Percentiles rank a stretch among this genome's conserved stretches.
These are phyloP conservation scores for Smithornis capensis DNA, from an alignment of 2,113 vertebrate species.

Conservation along the genomic window DNA sequence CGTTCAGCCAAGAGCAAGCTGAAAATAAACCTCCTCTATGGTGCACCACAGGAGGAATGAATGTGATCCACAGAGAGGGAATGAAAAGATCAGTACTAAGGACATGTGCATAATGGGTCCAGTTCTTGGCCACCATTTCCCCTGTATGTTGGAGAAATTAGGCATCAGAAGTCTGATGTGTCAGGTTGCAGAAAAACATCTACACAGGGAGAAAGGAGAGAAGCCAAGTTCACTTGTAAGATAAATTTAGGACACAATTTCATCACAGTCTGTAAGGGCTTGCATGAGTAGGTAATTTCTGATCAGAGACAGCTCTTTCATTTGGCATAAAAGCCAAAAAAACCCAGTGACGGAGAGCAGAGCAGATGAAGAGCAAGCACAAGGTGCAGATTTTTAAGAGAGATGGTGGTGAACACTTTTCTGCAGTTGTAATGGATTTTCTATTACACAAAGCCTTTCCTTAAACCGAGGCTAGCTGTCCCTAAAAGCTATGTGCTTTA, in stretches of 20 bases:
- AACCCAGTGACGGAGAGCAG: not conserved
- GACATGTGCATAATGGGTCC: not conserved
- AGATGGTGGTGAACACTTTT: not conserved
- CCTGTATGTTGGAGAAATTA: not conserved
- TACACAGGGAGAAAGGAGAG: not conserved
- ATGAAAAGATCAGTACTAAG: not conserved
- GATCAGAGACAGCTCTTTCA: constrained; percentile 9
- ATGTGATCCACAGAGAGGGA: not conserved
- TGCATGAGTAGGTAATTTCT: constrained; percentile 9
- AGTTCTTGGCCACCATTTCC: not conserved
- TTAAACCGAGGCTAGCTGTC: not conserved
- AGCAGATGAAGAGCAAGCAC: not conserved
- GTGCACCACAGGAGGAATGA: not conserved
- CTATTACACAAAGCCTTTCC: not conserved
- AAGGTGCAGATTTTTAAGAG: constrained; percentile 7
- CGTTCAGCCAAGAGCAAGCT: not conserved
- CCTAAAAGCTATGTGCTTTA: not conserved
- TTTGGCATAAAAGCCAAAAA: not conserved
- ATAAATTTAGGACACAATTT: constrained; percentile 5
- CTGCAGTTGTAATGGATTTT: constrained; percentile 7
- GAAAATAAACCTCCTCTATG: not conserved
- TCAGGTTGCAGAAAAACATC: not conserved
- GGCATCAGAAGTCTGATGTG: not conserved
- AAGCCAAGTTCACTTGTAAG: not conserved
- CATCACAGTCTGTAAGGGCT: not conserved